Evolutionary conservation across 1,140 invertebrate species (phyloP).

Genomic region (Saccostrea glomerata): DNA sequence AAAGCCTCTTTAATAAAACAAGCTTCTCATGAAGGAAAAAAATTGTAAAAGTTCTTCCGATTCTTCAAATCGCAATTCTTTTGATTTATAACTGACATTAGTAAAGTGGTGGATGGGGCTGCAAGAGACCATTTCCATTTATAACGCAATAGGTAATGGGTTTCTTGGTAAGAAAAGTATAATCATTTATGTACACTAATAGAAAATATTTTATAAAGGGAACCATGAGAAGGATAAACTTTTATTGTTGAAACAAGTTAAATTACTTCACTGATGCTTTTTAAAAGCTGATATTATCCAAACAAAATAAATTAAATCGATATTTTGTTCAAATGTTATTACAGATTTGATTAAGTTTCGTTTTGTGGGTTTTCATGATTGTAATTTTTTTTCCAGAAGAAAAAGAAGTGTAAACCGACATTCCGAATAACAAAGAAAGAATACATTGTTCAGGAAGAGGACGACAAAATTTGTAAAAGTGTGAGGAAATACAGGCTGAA

Average conservation of each 20-base stretch:
- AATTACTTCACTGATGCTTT: no score
- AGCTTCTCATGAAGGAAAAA: not conserved
- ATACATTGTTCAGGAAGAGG: slow-evolving; percentile 81
- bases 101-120: not conserved
- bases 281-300: no score
- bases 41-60: not conserved
- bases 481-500: slow-evolving; percentile 83
- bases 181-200: no score
- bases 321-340: no score
- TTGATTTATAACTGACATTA: not conserved
- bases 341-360: not conserved
- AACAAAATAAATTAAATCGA: no score
- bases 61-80: not conserved
- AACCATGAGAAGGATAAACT: no score
- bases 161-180: no score
- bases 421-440: slow-evolving; percentile 81
- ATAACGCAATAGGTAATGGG: no score
- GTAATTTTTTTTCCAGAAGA: not conserved
- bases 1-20: not conserved
- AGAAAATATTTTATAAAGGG: no score
- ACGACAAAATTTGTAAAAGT: slow-evolving; percentile 82
- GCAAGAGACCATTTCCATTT: not conserved
- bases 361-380: not conserved
- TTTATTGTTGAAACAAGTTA: no score
- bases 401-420: slow-evolving; percentile 83